These are phyloP conservation scores for Odontocolon sp. DNA, from an alignment of 2,888 invertebrate species.

Conservation along the genomic window DNA sequence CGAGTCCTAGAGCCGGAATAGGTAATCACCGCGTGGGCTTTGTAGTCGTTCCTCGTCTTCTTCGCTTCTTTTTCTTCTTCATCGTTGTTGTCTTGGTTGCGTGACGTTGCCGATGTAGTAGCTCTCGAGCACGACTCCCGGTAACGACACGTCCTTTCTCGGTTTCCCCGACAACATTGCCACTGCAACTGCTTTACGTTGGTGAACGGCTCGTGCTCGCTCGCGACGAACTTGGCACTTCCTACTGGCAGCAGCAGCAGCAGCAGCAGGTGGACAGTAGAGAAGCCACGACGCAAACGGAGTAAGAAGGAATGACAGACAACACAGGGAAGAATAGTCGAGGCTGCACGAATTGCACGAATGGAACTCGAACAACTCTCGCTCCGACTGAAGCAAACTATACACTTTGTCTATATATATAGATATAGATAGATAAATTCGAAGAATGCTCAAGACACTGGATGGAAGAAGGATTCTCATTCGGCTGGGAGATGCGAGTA, in stretches of 20 bases:
- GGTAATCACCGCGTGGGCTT: conserved; percentile 35
- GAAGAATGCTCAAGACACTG: neutral
- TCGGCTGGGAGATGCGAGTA: conserved; percentile 24
- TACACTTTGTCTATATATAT: neutral
- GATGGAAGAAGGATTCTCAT: conserved; percentile 12
- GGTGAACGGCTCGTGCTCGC: conserved; percentile 26
- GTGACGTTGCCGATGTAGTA: conserved; percentile 21
- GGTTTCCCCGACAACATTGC: conserved; percentile 19
- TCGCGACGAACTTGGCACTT: conserved; percentile 48
- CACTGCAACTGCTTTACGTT: neutral
- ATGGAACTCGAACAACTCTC: neutral
- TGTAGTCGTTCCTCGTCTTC: neutral
- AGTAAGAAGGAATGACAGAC: conserved; percentile 2
- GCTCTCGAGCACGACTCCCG: conserved; percentile 13
- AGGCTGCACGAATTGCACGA: neutral
- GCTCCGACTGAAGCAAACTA: neutral
- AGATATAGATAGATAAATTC: neutral
- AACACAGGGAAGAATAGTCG: neutral
- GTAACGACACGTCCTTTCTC: conserved; percentile 41
- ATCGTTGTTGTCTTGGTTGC: conserved; percentile 5
- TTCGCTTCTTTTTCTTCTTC: conserved; percentile 3
- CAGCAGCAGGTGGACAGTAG: conserved; percentile 36
- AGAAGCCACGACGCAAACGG: conserved; percentile 18
- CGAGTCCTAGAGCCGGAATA: conserved; percentile 34
- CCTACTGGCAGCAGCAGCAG: conserved; percentile 7